Conservation (phyloP, 2,888 invertebrate genomes). For the Mesochorus sp. region DNA sequence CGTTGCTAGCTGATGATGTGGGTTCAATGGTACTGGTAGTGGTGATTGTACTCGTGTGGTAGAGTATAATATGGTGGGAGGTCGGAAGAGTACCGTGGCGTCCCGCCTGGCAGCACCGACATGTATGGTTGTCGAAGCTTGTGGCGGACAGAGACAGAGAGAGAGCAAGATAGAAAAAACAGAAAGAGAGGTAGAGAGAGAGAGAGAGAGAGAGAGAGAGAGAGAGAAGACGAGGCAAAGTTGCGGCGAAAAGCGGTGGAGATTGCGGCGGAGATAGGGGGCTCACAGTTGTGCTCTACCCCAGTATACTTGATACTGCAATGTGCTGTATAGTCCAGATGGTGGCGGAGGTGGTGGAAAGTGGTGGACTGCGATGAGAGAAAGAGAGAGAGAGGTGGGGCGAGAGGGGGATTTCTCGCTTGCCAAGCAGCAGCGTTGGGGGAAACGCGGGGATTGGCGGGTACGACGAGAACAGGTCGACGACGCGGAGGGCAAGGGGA, state of each 20-base stretch:
- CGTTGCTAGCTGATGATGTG: conserved; percentile 67
- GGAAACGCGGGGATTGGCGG: conserved; percentile 63
- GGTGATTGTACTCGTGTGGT: conserved; percentile 41
- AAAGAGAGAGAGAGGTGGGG: conserved; percentile 31
- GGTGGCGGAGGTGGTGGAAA: conserved; percentile 62
- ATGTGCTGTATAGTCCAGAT: conserved; percentile 20
- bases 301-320: conserved; percentile 28
- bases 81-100: conserved; percentile 55
- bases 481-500: conserved; percentile 30
- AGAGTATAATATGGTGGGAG: conserved; percentile 35
- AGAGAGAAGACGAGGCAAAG: neutral
- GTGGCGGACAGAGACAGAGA: conserved; percentile 54
- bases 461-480: conserved; percentile 37
- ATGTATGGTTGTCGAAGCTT: conserved; percentile 48
- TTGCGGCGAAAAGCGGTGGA: conserved; percentile 51
- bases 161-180: conserved; percentile 14
- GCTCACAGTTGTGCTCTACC: neutral
- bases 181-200: conserved; percentile 5
- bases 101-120: conserved; percentile 61
- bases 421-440: conserved; percentile 62
- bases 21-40: conserved; percentile 58
- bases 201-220: conserved; percentile 2
- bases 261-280: conserved; percentile 37
- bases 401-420: conserved; percentile 64
- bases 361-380: conserved; percentile 64